Evolutionary conservation across 2,888 invertebrate genomes (phyloP).

Genomic region (Neoitamus cyanurus): DNA sequence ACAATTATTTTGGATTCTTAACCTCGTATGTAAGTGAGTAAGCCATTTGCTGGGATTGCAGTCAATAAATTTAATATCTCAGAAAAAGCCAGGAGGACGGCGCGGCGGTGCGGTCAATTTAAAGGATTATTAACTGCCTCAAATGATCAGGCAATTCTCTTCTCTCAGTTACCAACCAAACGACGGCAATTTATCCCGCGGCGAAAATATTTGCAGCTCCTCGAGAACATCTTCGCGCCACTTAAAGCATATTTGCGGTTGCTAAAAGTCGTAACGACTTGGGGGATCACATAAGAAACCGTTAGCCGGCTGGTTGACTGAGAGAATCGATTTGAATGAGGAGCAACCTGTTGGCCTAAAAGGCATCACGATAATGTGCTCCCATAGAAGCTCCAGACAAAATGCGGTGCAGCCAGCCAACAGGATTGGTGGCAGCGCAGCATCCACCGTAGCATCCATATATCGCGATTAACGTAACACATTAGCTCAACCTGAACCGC

Average conservation of each 20-base stretch:
- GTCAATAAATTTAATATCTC: not conserved
- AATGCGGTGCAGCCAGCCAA: not conserved
- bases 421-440: conserved; percentile 2
- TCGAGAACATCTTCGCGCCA: not conserved
- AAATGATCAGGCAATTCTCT: not conserved
- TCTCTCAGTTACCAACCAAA: not conserved
- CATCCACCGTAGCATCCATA: not conserved
- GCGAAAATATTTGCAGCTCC: not conserved
- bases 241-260: not conserved
- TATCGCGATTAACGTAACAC: conserved; percentile 8
- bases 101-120: too few relatives aligned
- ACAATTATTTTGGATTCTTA: not conserved
- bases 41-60: not conserved
- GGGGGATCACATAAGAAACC: conserved; percentile 23
- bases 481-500: not conserved
- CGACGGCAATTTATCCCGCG: not conserved
- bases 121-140: not conserved
- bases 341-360: conserved; percentile 33
- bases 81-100: not conserved
- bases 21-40: not conserved
- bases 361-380: conserved; percentile 22
- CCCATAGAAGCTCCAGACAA: not conserved
- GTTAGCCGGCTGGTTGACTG: conserved; percentile 4
- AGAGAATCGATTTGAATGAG: conserved; percentile 26
- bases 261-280: conserved; percentile 9